Evolutionary conservation across 2,888 invertebrate species (phyloP).

Genomic region (Euproctis similis): DNA sequence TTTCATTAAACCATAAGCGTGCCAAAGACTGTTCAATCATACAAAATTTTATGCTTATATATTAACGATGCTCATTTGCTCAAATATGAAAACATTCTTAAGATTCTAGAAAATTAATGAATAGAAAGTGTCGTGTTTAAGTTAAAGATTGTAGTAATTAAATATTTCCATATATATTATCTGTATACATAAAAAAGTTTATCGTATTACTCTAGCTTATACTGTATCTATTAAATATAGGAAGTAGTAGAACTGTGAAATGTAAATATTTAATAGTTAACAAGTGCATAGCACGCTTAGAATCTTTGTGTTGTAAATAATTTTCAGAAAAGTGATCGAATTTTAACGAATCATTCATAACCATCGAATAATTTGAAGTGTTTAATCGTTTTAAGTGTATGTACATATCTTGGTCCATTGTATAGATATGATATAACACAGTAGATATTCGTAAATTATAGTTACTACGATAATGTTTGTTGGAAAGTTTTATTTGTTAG

Average conservation of each 20-base stretch:
- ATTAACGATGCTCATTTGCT: constrained; percentile 54
- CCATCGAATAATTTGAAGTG: constrained; percentile 40
- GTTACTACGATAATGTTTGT: constrained; percentile 21
- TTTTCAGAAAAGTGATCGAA: constrained; percentile 32
- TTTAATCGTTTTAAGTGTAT: constrained; percentile 34
- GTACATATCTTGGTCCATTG: constrained; percentile 56
- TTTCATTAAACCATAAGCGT: constrained; percentile 55
- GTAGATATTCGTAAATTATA: constrained; percentile 28
- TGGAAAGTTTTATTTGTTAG: constrained; percentile 22
- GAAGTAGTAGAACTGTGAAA: constrained; percentile 19
- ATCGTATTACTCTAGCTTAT: constrained; percentile 11
- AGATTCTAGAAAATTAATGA: constrained; percentile 10
- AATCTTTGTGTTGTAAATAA: constrained; percentile 36
- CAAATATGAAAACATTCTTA: constrained; percentile 46
- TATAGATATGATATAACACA: constrained; percentile 28
- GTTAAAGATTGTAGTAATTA: constrained; percentile 1
- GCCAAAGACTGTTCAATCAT: constrained; percentile 42
- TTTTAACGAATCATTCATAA: constrained; percentile 36
- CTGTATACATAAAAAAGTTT: constrained; percentile 10
- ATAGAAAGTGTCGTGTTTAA: too few relatives aligned
- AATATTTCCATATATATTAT: background rate
- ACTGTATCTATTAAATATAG: constrained; percentile 15
- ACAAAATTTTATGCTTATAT: constrained; percentile 35
- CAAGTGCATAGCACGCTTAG: constrained; percentile 53
- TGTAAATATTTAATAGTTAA: constrained; percentile 36